Evolutionary conservation across 2,888 invertebrate genomes (phyloP).

Genomic region (Sarcophaga subvicina): DNA sequence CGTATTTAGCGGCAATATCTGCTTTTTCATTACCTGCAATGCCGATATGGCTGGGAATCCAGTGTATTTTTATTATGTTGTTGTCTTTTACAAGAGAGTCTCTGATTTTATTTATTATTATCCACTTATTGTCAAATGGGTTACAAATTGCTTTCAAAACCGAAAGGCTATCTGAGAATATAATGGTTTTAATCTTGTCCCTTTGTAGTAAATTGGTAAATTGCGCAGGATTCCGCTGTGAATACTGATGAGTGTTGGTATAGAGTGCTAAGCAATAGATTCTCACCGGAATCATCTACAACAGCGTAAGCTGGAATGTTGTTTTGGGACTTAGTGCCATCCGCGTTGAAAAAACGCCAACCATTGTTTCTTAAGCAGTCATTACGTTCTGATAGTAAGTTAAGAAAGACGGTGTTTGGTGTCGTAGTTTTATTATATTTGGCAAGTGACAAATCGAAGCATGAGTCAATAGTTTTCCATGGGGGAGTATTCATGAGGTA

Average conservation of each 20-base stretch:
- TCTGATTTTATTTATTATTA: neutral
- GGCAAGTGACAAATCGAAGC: neutral
- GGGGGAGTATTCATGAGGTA: neutral
- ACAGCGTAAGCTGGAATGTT: neutral
- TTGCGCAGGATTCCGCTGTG: slow-evolving; percentile 14
- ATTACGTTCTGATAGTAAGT: neutral
- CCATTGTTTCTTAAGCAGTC: neutral
- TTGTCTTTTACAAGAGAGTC: neutral
- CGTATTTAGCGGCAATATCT: slow-evolving; percentile 9
- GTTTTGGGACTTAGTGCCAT: neutral
- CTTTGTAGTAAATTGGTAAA: neutral
- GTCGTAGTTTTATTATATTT: neutral
- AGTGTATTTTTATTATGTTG: slow-evolving; percentile 6
- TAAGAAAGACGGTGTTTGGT: neutral
- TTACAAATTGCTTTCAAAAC: slow-evolving; percentile 1
- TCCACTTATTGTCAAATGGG: neutral
- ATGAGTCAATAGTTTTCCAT: slow-evolving; percentile 3
- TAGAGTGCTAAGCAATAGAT: neutral
- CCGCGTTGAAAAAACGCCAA: neutral
- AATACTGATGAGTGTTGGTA: neutral
- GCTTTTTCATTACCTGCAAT: slow-evolving; percentile 10
- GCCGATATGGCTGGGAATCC: slow-evolving; percentile 4
- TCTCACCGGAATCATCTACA: neutral
- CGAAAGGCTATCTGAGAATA: slow-evolving; percentile 10
- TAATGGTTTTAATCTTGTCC: neutral